Conservation (phyloP, 2,888 invertebrate genomes). For the Sisyra terminalis region DNA sequence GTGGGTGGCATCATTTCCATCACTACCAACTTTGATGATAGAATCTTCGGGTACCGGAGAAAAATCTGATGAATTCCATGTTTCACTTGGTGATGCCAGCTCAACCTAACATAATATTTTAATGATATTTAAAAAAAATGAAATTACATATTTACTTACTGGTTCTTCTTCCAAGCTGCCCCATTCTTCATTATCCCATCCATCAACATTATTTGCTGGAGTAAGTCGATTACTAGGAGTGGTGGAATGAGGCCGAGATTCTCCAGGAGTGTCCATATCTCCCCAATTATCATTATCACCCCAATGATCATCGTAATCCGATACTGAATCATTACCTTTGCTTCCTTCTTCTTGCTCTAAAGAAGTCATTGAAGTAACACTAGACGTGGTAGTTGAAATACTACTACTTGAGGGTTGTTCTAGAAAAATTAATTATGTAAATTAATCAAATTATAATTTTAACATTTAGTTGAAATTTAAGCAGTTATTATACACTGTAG, state of each 20-base stretch:
- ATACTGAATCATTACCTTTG: conserved; percentile 60
- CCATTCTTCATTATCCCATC: conserved; percentile 79
- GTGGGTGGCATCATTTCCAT: conserved; percentile 21
- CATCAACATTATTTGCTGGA: conserved; percentile 32
- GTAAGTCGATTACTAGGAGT: conserved; percentile 25
- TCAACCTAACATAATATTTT: conserved; percentile 27
- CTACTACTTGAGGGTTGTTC: conserved; percentile 83
- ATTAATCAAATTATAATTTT: no score
- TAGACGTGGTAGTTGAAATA: conserved; percentile 75
- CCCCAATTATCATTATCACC: conserved; percentile 78
- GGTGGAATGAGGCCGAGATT: conserved; percentile 27
- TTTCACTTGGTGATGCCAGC: conserved; percentile 40
- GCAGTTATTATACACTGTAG: no score
- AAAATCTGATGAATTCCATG: conserved; percentile 36
- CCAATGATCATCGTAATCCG: conserved; percentile 80
- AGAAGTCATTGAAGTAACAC: conserved; percentile 79
- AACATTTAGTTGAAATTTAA: no score
- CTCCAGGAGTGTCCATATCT: conserved; percentile 54
- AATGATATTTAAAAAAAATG: conserved; percentile 8
- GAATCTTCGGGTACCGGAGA: conserved; percentile 18
- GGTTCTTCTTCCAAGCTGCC: conserved; percentile 71
- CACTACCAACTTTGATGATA: conserved; percentile 10
- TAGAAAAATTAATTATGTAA: conserved; percentile 18
- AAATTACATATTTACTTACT: conserved; percentile 28
- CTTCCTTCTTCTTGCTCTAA: conserved; percentile 60